These are phyloP conservation scores for Tenebrio molitor DNA, from an alignment of 1,140 invertebrate species.

Conservation along the genomic window DNA sequence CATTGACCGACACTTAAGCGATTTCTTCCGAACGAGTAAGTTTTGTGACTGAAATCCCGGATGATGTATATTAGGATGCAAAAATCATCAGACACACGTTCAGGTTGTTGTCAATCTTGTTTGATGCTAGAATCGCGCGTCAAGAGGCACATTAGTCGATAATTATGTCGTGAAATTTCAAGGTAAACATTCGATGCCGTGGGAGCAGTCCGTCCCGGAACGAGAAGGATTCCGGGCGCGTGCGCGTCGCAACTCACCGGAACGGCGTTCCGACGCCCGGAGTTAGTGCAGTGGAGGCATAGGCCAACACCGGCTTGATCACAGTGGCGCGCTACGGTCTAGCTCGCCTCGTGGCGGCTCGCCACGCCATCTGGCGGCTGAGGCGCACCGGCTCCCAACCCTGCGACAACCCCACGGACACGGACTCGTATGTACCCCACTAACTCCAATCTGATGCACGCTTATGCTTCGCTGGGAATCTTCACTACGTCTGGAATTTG, in stretches of 20 bases:
- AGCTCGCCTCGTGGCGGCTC: constrained; percentile 75
- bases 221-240: constrained; percentile 27
- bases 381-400: constrained; percentile 73
- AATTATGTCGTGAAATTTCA: constrained; percentile 40
- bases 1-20: too few species aligned
- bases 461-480: constrained; percentile 9
- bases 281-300: constrained; percentile 58
- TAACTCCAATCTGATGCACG: constrained; percentile 45
- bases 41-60: too few species aligned
- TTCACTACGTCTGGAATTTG: constrained; percentile 1
- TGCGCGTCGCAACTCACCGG: constrained; percentile 13
- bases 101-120: constrained; percentile 20
- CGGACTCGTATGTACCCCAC: constrained; percentile 65
- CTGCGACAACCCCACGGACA: constrained; percentile 71
- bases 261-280: constrained; percentile 37
- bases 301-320: constrained; percentile 53
- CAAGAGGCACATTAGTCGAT: constrained; percentile 35
- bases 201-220: constrained; percentile 29
- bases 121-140: constrained; percentile 12
- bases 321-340: constrained; percentile 75
- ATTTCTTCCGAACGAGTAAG: too few species aligned
- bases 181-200: constrained; percentile 33
- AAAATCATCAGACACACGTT: too few species aligned
- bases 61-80: too few species aligned
- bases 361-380: constrained; percentile 76